Evolutionary conservation across 2,113 vertebrate species (phyloP).

Genomic region (Paramisgurnus dabryanus): DNA sequence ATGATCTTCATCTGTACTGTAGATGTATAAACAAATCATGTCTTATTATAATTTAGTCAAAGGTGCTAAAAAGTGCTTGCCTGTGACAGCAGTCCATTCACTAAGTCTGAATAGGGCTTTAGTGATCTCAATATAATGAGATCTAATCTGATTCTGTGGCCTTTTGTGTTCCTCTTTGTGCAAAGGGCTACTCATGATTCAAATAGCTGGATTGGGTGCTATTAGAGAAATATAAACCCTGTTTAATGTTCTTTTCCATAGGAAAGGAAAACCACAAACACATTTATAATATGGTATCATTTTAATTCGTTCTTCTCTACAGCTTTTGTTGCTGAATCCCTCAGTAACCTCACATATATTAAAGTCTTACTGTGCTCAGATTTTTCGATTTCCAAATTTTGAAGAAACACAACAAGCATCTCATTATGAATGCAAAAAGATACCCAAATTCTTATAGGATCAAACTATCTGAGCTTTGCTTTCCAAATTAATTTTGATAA

Average conservation of each 20-base stretch:
- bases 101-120: background rate
- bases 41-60: slow-evolving; percentile 8
- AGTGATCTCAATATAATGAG: slow-evolving; percentile 26
- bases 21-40: background rate
- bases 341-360: too few species aligned
- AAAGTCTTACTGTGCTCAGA: too few species aligned
- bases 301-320: background rate
- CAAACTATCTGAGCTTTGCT: too few species aligned
- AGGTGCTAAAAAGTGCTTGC: background rate
- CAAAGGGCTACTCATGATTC: slow-evolving; percentile 19
- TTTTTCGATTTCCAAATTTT: too few species aligned
- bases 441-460: too few species aligned
- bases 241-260: slow-evolving; percentile 20
- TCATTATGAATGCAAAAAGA: too few species aligned
- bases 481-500: too few species aligned
- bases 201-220: slow-evolving; percentile 20
- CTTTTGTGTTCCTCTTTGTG: slow-evolving; percentile 26
- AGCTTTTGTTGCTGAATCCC: background rate
- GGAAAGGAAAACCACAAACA: background rate
- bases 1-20: background rate
- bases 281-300: background rate
- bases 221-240: slow-evolving; percentile 26
- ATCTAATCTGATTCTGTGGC: slow-evolving; percentile 29
- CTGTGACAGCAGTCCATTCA: background rate
- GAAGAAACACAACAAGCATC: too few species aligned